A percentile compares a stretch with the other conserved stretches of the same genome.
These are phyloP conservation scores for Propithecus deckenii DNA, from an alignment of 2,797 vertebrate genomes.

Conservation along the genomic window DNA sequence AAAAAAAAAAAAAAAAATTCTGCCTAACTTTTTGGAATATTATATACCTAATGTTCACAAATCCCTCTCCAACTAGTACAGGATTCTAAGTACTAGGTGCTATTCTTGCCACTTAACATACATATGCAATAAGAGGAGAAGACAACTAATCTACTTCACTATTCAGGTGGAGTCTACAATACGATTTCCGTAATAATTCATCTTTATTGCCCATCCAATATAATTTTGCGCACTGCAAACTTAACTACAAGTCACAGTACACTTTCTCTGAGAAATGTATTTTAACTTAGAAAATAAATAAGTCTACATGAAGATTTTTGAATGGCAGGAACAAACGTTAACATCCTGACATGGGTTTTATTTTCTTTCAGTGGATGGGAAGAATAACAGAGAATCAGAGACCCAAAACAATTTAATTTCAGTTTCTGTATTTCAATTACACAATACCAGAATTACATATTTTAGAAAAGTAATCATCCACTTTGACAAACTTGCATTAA, in stretches of 20 bases:
- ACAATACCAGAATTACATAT: not conserved
- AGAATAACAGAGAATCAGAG: not conserved
- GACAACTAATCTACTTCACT: not conserved
- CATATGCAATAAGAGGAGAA: not conserved
- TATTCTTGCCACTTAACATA: not conserved
- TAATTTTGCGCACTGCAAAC: not conserved
- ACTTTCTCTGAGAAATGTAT: not conserved
- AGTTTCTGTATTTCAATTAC: not conserved
- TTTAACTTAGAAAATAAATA: constrained; percentile 17
- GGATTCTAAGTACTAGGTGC: not conserved
- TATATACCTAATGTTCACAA: not conserved
- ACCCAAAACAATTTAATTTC: not conserved
- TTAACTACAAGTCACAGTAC: not conserved
- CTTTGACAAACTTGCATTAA: not conserved
- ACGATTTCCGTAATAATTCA: not conserved
- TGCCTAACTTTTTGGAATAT: not conserved
- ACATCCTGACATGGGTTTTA: not conserved
- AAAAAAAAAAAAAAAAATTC: not conserved
- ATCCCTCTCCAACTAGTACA: not conserved
- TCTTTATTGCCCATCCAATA: not conserved
- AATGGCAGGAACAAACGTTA: not conserved
- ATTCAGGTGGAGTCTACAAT: not conserved
- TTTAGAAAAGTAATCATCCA: not conserved
- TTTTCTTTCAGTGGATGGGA: not conserved
- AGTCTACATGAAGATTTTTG: constrained; percentile 2